A percentile compares a stretch with the other conserved stretches of the same genome.
Conservation (phyloP, 1,140 invertebrate genomes). For the Whitmania pigra region DNA sequence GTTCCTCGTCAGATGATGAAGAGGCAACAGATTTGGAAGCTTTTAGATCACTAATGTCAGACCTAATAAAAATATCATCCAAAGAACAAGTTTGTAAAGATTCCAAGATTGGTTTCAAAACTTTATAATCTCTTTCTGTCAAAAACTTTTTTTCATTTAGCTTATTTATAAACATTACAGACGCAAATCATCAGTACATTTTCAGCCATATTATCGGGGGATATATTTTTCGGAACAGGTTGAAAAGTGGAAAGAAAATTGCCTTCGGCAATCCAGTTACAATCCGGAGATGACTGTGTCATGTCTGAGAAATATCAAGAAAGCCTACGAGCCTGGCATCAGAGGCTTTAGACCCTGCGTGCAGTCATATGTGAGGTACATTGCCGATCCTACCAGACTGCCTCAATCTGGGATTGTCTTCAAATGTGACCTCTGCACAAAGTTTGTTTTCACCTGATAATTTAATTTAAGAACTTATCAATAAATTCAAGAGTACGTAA, state of each 20-base stretch:
- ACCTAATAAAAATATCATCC: slow-evolving; percentile 13
- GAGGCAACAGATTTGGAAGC: neutral
- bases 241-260: slow-evolving; percentile 18
- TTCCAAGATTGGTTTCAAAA: too few species aligned
- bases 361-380: slow-evolving; percentile 13
- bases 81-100: slow-evolving; percentile 11
- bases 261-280: slow-evolving; percentile 9
- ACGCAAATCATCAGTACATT: too few species aligned
- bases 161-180: too few species aligned
- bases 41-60: neutral
- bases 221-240: neutral
- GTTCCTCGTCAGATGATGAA: neutral
- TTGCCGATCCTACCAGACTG: neutral
- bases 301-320: slow-evolving; percentile 14
- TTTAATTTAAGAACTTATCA: neutral
- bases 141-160: slow-evolving; percentile 2
- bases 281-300: neutral
- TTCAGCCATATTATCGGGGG: too few species aligned
- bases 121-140: too few species aligned
- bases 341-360: slow-evolving; percentile 14
- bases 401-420: slow-evolving; percentile 5
- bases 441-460: neutral
- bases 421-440: slow-evolving; percentile 17
- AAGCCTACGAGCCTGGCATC: slow-evolving; percentile 16
- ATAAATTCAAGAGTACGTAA: neutral